Conservation (phyloP, 2,888 invertebrate genomes). For the Pristionchus arcanus region DNA sequence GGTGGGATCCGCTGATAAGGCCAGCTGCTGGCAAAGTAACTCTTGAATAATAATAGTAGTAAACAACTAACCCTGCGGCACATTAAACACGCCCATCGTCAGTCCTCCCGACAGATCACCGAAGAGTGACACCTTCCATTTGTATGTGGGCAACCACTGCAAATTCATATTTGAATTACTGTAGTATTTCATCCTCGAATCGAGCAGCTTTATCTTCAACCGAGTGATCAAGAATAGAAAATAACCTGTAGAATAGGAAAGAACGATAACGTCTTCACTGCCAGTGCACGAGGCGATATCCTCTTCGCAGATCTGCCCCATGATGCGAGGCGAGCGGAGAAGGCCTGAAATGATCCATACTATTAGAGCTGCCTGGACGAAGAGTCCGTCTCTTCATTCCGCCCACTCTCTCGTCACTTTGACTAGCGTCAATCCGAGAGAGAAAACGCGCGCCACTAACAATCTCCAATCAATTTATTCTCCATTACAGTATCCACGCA, state of each 20-base stretch:
- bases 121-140: slow-evolving; percentile 76
- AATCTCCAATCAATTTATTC: too few relatives aligned
- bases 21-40: too few relatives aligned
- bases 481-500: too few relatives aligned
- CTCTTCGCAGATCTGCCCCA: neutral
- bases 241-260: slow-evolving; percentile 50
- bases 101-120: slow-evolving; percentile 76
- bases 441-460: too few relatives aligned
- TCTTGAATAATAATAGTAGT: too few relatives aligned
- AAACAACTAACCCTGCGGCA: slow-evolving; percentile 68
- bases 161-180: neutral
- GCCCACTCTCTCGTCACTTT: too few relatives aligned
- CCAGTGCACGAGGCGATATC: neutral
- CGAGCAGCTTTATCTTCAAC: too few relatives aligned
- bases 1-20: too few relatives aligned
- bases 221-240: too few relatives aligned
- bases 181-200: too few relatives aligned
- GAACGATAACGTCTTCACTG: slow-evolving; percentile 1
- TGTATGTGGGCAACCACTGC: slow-evolving; percentile 73
- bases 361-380: too few relatives aligned
- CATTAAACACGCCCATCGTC: slow-evolving; percentile 78
- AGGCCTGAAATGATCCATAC: neutral
- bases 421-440: too few relatives aligned
- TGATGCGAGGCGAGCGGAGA: neutral
- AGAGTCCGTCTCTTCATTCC: neutral